phyloP scores from a whole-genome alignment of 2,797 vertebrate genomes.

The Sebastes oblongus region DNA sequence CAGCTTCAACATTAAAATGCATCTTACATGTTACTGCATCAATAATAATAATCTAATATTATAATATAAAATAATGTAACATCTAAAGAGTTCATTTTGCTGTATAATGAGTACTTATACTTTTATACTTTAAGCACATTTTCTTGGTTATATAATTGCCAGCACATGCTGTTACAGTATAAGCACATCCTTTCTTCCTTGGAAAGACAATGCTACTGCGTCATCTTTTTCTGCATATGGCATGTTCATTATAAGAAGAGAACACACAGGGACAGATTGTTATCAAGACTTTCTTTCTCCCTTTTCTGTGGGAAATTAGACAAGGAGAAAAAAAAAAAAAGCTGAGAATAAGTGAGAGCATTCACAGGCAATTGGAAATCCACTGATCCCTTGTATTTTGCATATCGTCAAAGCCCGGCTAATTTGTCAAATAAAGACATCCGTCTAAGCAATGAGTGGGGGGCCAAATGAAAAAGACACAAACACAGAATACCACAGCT shows the following conservation, averaged over 20 bases:
- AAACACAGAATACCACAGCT: conserved; percentile 22
- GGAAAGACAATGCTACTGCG: background rate
- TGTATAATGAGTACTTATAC: too few species aligned
- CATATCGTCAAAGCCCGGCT: conserved; percentile 40
- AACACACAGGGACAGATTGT: background rate
- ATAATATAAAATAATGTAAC: too few species aligned
- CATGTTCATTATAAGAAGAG: background rate
- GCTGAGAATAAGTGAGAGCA: conserved; percentile 40
- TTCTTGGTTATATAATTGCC: too few species aligned
- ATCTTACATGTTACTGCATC: too few species aligned
- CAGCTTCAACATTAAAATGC: too few species aligned
- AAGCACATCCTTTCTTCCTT: background rate
- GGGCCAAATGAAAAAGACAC: conserved; percentile 26
- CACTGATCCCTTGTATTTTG: conserved; percentile 51
- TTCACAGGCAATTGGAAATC: conserved; percentile 55
- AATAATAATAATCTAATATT: too few species aligned
- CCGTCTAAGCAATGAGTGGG: conserved; percentile 14
- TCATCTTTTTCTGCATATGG: background rate
- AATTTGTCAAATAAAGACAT: conserved; percentile 67
- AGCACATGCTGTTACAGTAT: background rate
- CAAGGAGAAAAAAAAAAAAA: background rate
- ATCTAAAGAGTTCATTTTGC: too few species aligned
- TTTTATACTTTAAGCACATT: too few species aligned
- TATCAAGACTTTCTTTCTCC: conserved; percentile 1
- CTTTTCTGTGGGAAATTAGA: conserved; percentile 32